Conservation (phyloP, 2,888 invertebrate species). For the Lacanobia oleracea region DNA sequence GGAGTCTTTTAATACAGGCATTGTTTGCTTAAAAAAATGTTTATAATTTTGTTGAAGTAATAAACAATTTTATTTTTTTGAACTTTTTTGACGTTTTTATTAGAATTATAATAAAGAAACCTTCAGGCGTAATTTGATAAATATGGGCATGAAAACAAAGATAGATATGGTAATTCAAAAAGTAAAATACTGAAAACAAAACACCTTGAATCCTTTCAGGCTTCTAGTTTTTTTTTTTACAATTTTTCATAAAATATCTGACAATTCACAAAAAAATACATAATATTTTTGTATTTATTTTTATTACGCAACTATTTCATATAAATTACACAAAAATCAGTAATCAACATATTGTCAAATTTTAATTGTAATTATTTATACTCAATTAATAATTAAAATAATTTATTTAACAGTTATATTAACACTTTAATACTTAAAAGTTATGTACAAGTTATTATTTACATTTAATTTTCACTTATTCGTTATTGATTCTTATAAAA, state of each 20-base stretch:
- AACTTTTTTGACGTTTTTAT: no score
- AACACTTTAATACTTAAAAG: slow-evolving; percentile 31
- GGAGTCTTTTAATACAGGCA: no score
- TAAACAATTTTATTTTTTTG: no score
- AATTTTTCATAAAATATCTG: slow-evolving; percentile 2
- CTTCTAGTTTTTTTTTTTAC: neutral
- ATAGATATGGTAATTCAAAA: neutral
- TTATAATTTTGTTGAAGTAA: no score
- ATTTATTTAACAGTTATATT: slow-evolving; percentile 42
- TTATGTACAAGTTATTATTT: slow-evolving; percentile 52
- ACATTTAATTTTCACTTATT: slow-evolving; percentile 47
- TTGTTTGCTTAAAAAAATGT: no score
- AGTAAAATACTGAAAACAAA: neutral
- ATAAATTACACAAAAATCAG: slow-evolving; percentile 45
- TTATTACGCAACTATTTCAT: slow-evolving; percentile 16
- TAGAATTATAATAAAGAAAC: neutral
- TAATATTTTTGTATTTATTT: slow-evolving; percentile 17
- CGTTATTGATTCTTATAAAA: slow-evolving; percentile 56
- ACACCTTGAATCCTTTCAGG: neutral
- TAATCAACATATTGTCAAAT: slow-evolving; percentile 61
- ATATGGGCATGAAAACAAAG: no score
- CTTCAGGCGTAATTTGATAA: no score
- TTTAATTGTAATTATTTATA: slow-evolving; percentile 49
- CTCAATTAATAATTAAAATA: slow-evolving; percentile 42
- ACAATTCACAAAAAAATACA: slow-evolving; percentile 1